Base-by-base conservation (phyloP, 2,888 invertebrate genomes). In the Hydrotaea cyrtoneurina region DNA sequence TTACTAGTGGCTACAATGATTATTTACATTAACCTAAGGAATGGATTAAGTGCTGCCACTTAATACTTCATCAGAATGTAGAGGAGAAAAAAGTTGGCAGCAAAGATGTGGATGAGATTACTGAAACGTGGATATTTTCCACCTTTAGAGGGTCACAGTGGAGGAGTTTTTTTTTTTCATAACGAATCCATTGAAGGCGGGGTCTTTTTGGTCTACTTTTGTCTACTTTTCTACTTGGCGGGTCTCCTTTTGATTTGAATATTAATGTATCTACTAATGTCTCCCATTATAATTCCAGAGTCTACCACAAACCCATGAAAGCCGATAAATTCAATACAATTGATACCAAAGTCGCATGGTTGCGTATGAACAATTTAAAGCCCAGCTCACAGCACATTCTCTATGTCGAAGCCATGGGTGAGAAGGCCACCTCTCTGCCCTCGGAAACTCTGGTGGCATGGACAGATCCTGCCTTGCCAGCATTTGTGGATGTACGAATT, bases 381-480 rank as follows among this genome's bases (percentile, higher is more conserved):
- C 97, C 97, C 0, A 97, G 97, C 93, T 96, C 96, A 0, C 96
- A 97, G 92, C 96, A 97, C 91, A 95, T 96, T 71, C 94, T 96
- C 74, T 97, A 96, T 93, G 96, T 96, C 62, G 94, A 94, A 84
- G 96, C 96, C 0, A 94, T 96, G 71, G 93, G 94, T 0, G 94
- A 95, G 0, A 94, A 94, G 86, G 96, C 96, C 0, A 94, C 94
- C 85, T 97, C 96, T 11, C 92, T 95, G 88, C 95, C 97, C 0
- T 97, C 96, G 0, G 97, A 97, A 92, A 97, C 96, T 0, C 91
- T 97, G 31, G 94, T 97, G 80, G 96, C 96, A 0, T 97, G 97
- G 97, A 97, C 97, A 7, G 97, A 97, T 91, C 97, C 97, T 0
- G 96, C 97, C 0, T 95, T 96, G 89, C 97, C 97, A 0, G 96